Base-by-base conservation (phyloP, 2,113 vertebrate genomes). In the Colaptes auratus region DNA sequence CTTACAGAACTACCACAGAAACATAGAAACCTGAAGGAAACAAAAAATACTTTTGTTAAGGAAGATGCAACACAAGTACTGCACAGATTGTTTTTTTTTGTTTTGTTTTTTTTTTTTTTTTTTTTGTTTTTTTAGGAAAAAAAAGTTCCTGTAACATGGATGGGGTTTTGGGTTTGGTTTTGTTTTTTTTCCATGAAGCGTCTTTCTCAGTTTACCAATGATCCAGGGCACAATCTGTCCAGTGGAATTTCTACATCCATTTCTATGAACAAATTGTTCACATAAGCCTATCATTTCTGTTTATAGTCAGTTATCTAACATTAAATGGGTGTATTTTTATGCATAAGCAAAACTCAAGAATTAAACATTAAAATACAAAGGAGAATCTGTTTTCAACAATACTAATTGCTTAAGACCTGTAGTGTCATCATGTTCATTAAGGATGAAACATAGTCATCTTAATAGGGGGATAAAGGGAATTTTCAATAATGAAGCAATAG, bases 401-500 rank as follows among this genome's bases (percentile, higher is more conserved):
- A 19, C 61, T 77, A 78, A 93, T 36, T 89, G 82, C 82, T 93
- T 46, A 27, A 86, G 82, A 91, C 36, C 36, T 71, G 84, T 30
- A 85, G 60, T 3, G 2, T 42, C 65, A 71, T 21, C 60, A 64
- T 27, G 71, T 28, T 88, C 53, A 81, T 79, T 89, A 92, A 39
- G 18, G 53, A 71, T 35, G 61, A 73, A 95, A 91, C 58, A 61
- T 20, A 82, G 76, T 74, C 50, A 52, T 74, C 39, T 59, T 96
- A 91, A 81, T 7, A 71, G 50, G 17, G n/a, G 39, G 58, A 31
- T 84, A 35, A 21, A 82, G 42, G 25, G 56, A 79, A 46, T 78
- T 82, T 85, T 90, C 65, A 73, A 30, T 87, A 94, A 95, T 15
- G 50, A 92, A 94, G 86, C 63, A 74, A 46, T 64, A 92, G 86